Base-by-base conservation (phyloP, 1,140 invertebrate species). In the Trichonephila inaurata region DNA sequence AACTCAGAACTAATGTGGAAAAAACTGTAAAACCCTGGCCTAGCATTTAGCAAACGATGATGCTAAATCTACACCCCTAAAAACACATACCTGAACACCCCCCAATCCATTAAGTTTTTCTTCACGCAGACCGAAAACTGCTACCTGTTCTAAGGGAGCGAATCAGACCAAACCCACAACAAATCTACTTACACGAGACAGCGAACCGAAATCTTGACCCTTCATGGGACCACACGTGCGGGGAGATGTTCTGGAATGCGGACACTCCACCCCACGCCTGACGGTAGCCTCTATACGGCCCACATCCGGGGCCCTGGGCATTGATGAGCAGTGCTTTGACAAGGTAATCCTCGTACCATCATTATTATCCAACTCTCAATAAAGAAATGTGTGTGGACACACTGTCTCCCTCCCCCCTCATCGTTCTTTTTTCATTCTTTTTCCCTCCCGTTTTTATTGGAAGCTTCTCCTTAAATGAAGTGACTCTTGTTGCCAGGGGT, bases 241-340 rank as follows among this genome's bases (percentile, higher is more conserved):
- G 85, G n/a, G n/a, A 0, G 19, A 60, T 60, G 19, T 40, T 44
- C 60, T 64, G 91, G 91, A 92, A 92, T 92, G 91, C 82, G 91
- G 91, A 92, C 91, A 87, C 82, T 83, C 91, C 83, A 44, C 89
- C 89, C 89, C 89, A 51, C 89, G 33, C 61, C 60, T 58, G 82
- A 58, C 44, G n/a, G 61, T 69, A 60, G 24, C 40, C 64, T 83
- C 58, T 58, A 81, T 62, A 40, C 51, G 69, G 81, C 90, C 90
- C 82, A 77, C 91, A 92, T 92, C 91, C 91, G 91, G 91, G 91
- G 91, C 91, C 91, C 83, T 61, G 62, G 91, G 90, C 77, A 40
- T 24, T 60, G 40, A 66, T 58, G 82, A 69, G 40, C 61, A 61
- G 19, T 21, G 64, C 64, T 58, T 92, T 92, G 91, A 92, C 91